A percentile compares a stretch with the other conserved stretches of the same genome.
Conservation (phyloP, 2,797 vertebrate genomes). For the Enteromius viviparus region DNA sequence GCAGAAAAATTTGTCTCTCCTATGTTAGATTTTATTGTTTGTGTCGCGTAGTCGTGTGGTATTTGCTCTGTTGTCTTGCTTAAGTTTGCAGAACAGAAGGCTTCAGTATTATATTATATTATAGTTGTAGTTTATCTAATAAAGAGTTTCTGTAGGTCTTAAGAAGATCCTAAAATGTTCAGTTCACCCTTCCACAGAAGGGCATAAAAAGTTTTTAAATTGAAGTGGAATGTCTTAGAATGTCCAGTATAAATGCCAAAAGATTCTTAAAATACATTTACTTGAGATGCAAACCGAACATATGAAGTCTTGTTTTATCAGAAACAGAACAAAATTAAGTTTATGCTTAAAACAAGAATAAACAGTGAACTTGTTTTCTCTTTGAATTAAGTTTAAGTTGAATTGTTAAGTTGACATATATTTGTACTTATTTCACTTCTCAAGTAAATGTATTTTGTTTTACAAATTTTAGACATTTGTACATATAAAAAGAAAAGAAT, state of each 20-base stretch:
- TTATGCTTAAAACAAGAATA: neutral
- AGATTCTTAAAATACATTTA: no score
- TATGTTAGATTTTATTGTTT: neutral
- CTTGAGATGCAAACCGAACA: no score
- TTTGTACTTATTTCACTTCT: neutral
- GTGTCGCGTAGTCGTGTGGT: neutral
- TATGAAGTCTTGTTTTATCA: neutral
- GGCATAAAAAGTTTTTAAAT: neutral
- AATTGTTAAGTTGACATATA: neutral
- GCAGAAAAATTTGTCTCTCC: neutral
- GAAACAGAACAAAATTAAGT: neutral
- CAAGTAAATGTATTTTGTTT: neutral
- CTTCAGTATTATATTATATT: neutral
- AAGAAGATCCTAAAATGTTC: no score
- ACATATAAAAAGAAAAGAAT: neutral
- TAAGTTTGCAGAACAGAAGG: neutral
- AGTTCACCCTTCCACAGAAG: neutral
- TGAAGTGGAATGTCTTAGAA: neutral
- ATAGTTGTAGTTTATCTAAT: neutral
- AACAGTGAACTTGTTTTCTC: neutral
- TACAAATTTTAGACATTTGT: neutral
- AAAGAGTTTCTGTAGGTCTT: neutral
- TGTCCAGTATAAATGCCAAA: neutral
- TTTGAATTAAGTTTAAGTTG: neutral
- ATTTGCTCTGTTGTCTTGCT: neutral